Evolutionary conservation across 2,888 invertebrate species (phyloP).

Genomic region (Scaptomyza cyrtandrae): DNA sequence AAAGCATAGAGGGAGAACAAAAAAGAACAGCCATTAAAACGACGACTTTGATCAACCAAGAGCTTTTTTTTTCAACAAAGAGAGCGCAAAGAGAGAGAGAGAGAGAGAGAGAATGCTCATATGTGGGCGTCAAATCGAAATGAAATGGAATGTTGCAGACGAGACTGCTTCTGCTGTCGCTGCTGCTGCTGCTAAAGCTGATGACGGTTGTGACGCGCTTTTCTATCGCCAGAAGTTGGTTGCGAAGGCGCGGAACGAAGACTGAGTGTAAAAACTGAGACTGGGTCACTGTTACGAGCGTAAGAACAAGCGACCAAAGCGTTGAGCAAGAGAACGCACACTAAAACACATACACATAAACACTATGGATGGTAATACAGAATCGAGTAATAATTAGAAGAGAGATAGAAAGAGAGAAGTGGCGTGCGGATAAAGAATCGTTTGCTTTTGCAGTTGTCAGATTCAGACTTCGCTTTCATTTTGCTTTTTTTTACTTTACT

Average conservation of each 20-base stretch:
- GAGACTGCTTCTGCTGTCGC: conserved; percentile 3
- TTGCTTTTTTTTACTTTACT: conserved; percentile 53
- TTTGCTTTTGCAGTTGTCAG: conserved; percentile 60
- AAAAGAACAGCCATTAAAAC: conserved; percentile 27
- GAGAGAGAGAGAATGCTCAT: conserved; percentile 4
- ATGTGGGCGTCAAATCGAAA: conserved; percentile 58
- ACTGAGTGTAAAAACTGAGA: conserved; percentile 52
- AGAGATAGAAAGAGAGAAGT: conserved; percentile 2
- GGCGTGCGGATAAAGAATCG: conserved; percentile 56
- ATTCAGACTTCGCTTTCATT: conserved; percentile 72
- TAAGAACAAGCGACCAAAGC: conserved; percentile 52
- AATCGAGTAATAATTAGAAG: conserved; percentile 58
- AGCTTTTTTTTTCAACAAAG: not conserved
- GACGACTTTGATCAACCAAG: conserved; percentile 59
- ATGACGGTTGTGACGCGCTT: conserved; percentile 42
- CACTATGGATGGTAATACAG: conserved; percentile 4
- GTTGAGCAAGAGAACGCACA: conserved; percentile 30
- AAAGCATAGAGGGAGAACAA: conserved; percentile 13
- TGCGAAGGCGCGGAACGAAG: conserved; percentile 6
- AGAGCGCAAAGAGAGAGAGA: conserved; percentile 21
- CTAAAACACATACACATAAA: not conserved
- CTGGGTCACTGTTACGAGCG: conserved; percentile 83
- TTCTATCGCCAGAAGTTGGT: not conserved
- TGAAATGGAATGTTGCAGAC: conserved; percentile 62
- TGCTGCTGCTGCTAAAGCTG: conserved; percentile 3